Percentiles rank a stretch among this genome's conserved stretches.
Evolutionary conservation across 2,797 vertebrate species (phyloP).

Genomic region (Oreortyx pictus): DNA sequence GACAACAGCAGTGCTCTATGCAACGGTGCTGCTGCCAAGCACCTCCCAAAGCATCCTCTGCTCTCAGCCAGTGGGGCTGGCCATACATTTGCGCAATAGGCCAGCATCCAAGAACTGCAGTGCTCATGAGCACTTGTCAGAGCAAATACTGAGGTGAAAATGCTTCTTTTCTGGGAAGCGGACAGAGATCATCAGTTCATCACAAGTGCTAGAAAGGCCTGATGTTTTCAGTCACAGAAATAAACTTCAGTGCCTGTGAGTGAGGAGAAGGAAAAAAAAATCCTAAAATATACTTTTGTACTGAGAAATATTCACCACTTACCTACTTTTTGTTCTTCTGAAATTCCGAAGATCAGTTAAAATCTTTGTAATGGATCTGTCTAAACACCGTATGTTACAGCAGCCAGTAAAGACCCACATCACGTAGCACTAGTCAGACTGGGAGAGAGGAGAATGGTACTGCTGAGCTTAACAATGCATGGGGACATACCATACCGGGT

Average conservation of each 20-base stretch:
- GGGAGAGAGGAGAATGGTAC: not conserved
- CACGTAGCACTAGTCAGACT: not conserved
- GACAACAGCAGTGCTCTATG: not conserved
- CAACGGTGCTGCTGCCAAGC: not conserved
- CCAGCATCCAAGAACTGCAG: not conserved
- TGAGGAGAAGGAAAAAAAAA: not conserved
- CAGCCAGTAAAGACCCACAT: not conserved
- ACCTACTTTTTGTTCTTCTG: not conserved
- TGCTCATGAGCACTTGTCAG: not conserved
- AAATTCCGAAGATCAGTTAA: not conserved
- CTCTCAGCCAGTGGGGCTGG: not conserved
- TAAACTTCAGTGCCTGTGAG: not conserved
- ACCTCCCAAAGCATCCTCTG: not conserved
- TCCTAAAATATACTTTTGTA: not conserved
- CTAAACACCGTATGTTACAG: not conserved
- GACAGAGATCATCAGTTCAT: not conserved
- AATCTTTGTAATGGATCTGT: not conserved
- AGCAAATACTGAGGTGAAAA: not conserved
- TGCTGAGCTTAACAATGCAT: not conserved
- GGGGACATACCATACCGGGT: not conserved
- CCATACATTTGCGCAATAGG: accelerated
- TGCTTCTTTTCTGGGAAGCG: not conserved
- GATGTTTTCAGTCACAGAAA: not conserved
- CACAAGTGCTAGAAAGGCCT: not conserved
- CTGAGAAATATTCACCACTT: not conserved